Percentiles rank a stretch among this genome's conserved stretches.
Conservation (phyloP, 1,140 invertebrate species). For the Brachionus angularis region DNA sequence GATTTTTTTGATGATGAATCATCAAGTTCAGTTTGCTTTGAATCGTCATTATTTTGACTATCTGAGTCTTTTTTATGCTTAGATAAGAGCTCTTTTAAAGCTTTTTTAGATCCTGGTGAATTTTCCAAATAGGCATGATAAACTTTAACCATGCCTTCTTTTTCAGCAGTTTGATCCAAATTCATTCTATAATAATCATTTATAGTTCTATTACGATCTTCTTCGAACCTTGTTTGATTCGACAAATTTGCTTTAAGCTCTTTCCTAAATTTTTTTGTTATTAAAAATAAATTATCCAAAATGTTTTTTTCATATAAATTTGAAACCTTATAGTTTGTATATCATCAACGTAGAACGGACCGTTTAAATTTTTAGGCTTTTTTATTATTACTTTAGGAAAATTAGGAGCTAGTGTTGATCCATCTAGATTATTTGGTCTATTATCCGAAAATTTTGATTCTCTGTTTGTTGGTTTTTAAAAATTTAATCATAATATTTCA, state of each 20-base stretch:
- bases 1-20: not conserved
- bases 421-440: slow-evolving; percentile 13
- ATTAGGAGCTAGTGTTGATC: slow-evolving; percentile 27
- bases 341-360: slow-evolving; percentile 37
- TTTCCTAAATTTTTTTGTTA: not conserved
- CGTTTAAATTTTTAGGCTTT: slow-evolving; percentile 17
- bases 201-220: slow-evolving; percentile 37
- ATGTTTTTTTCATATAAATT: not conserved
- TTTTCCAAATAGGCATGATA: slow-evolving; percentile 44
- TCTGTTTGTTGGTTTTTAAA: too few species aligned
- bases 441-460: slow-evolving; percentile 1
- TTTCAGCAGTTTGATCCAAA: slow-evolving; percentile 7
- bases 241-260: slow-evolving; percentile 34
- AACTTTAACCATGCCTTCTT: slow-evolving; percentile 7
- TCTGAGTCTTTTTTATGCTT: not conserved
- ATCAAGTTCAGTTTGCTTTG: not conserved
- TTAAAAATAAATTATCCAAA: not conserved
- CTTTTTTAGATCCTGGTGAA: slow-evolving; percentile 43
- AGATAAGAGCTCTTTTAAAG: slow-evolving; percentile 14
- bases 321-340: slow-evolving; percentile 29
- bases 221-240: slow-evolving; percentile 16
- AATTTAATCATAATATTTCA: too few species aligned
- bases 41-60: not conserved
- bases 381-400: slow-evolving; percentile 28
- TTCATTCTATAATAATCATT: slow-evolving; percentile 42